These are phyloP conservation scores for Callinectes sapidus DNA, from an alignment of 2,888 invertebrate species.

Conservation along the genomic window DNA sequence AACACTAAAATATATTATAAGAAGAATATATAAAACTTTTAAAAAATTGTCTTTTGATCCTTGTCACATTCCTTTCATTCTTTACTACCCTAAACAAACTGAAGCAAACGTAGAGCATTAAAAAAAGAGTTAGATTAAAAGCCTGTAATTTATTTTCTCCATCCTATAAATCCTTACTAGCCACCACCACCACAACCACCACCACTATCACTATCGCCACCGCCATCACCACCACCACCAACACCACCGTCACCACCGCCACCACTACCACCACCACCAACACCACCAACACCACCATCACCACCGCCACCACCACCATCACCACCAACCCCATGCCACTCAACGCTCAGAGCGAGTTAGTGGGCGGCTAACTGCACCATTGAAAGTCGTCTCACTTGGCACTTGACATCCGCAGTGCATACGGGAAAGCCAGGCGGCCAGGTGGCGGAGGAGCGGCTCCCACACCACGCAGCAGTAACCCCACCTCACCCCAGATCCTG, in stretches of 20 bases:
- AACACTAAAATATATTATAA: no score
- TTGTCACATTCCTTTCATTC: no score
- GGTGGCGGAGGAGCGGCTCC: constrained; percentile 15
- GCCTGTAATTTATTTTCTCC: not conserved
- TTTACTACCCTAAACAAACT: no score
- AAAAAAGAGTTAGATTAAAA: not conserved
- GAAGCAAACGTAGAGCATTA: not conserved
- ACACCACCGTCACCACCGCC: not conserved
- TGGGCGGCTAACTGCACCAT: constrained; percentile 26
- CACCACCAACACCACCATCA: not conserved
- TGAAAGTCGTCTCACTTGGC: constrained; percentile 31
- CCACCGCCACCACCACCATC: not conserved
- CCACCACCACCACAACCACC: not conserved
- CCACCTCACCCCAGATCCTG: not conserved
- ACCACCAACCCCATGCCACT: not conserved
- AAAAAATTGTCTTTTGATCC: no score
- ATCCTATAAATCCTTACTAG: no score
- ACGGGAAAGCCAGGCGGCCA: not conserved
- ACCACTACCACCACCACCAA: not conserved
- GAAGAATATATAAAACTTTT: no score
- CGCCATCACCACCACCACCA: not conserved
- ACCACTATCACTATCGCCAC: not conserved
- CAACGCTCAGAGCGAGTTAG: not conserved
- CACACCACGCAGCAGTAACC: not conserved
- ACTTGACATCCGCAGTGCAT: not conserved